Evolutionary conservation across 2,888 invertebrate species (phyloP).

Genomic region (Phorcus lineatus): DNA sequence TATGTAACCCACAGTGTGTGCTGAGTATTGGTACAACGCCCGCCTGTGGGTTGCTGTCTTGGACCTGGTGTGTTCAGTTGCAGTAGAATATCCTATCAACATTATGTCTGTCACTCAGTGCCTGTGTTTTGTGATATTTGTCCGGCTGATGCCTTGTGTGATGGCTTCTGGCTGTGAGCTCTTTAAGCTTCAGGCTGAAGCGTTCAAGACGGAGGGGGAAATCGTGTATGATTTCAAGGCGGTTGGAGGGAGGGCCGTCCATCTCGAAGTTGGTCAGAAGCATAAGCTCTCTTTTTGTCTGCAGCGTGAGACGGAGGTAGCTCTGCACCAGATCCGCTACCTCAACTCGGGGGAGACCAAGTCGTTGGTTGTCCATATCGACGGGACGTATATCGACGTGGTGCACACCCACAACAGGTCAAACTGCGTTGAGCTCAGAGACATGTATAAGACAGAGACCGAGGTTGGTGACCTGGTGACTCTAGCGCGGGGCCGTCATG

Average conservation of each 20-base stretch:
- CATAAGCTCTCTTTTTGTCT: slow-evolving; percentile 42
- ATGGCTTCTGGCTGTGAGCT: not conserved
- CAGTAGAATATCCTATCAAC: not conserved
- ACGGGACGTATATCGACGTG: not conserved
- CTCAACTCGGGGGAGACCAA: slow-evolving; percentile 38
- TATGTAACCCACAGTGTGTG: no score
- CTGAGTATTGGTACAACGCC: no score
- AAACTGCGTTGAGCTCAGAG: not conserved
- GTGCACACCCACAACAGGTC: not conserved
- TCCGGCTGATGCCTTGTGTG: not conserved
- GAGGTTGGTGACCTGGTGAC: not conserved
- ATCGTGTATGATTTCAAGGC: not conserved
- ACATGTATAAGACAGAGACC: not conserved
- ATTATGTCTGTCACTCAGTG: not conserved
- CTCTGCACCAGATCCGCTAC: slow-evolving; percentile 31
- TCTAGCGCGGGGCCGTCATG: not conserved
- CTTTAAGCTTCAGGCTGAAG: not conserved
- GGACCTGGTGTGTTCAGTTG: no score
- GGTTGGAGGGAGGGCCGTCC: not conserved
- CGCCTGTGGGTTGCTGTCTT: no score
- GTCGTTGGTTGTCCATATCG: not conserved
- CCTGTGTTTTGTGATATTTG: not conserved
- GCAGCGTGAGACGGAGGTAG: slow-evolving; percentile 22
- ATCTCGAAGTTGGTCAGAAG: not conserved
- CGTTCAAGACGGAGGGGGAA: not conserved